Base-by-base conservation (phyloP, 2,113 vertebrate species). In the Herpetotheres cachinnans region DNA sequence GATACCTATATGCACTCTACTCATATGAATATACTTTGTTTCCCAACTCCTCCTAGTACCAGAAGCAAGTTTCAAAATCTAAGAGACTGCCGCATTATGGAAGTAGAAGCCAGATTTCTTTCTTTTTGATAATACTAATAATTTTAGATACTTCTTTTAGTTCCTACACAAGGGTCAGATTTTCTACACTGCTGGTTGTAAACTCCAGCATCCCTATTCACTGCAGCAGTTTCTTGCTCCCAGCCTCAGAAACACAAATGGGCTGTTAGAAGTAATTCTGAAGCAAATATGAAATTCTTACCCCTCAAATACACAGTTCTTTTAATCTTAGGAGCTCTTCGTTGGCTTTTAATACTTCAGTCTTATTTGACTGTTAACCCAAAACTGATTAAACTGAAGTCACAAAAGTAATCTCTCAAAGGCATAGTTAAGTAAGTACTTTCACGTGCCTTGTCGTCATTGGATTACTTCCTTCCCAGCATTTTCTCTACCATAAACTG, bases 371-470 rank as follows among this genome's bases (percentile, higher is more conserved):
- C 58, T 54, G 38, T 80, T 92, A 93, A 88, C 71, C 54, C 27
- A 32, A 55, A 25, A 83, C 40, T 72, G 78, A 85, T 93, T 82
- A 90, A 90, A 79, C 24, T 50, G 18, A 93, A 91, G 70, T 90
- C 93, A 87, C 70, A 49, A 32, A 70, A 85, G 66, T 55, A 74
- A 96, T 66, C 61, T 91, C 91, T 82, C 66, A 32, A 66, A 94
- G 74, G 65, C 86, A 76, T 2, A 86, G 74, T 46, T 58, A 63
- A 82, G 1, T 78, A 91, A 92, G 7, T 30, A 86, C 30, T 90
- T 91, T 67, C 84, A 90, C 6, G 1, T 82, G 74, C 71, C 42
- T 36, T 17, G 8, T 15, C 22, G 0, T 4, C 52, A 27, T 4
- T 25, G 78, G 74, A 85, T 82, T 80, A 80, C 54, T 86, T 77